A percentile compares a stretch with the other conserved stretches of the same genome.
These are phyloP conservation scores for Salpingus planirostris DNA, from an alignment of 2,888 invertebrate genomes.

Conservation along the genomic window DNA sequence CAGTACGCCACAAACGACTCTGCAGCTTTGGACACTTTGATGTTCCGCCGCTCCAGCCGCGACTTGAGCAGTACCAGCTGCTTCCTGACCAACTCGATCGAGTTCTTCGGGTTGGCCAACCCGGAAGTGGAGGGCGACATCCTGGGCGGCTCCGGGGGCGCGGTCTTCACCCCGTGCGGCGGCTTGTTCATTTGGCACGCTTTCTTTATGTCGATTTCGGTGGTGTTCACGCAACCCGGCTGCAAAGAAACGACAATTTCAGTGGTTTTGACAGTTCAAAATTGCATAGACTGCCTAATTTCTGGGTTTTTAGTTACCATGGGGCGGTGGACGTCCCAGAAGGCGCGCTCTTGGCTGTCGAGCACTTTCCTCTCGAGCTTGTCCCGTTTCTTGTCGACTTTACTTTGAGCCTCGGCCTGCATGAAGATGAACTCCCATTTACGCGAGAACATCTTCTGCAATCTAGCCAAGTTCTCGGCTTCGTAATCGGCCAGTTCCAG, in stretches of 20 bases:
- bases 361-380: conserved; percentile 95
- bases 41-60: conserved; percentile 76
- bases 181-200: conserved; percentile 62
- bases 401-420: conserved; percentile 89
- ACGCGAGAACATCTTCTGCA: conserved; percentile 98
- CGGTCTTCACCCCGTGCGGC: conserved; percentile 35
- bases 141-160: conserved; percentile 46
- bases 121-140: conserved; percentile 48
- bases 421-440: conserved; percentile 99
- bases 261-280: too few species aligned
- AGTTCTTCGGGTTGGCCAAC: conserved; percentile 23
- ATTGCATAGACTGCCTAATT: too few species aligned
- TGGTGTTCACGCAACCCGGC: conserved; percentile 99
- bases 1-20: conserved; percentile 89
- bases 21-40: conserved; percentile 87
- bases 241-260: conserved; percentile 44
- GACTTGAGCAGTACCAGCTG: conserved; percentile 69
- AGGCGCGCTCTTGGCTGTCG: conserved; percentile 97
- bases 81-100: conserved; percentile 45
- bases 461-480: conserved; percentile 91
- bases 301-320: too few species aligned
- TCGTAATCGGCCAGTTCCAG: conserved; percentile 97
- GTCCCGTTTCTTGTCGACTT: conserved; percentile 98
- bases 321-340: conserved; percentile 99
- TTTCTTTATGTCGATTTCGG: conserved; percentile 97